These are phyloP conservation scores for Oncorhynchus gorbuscha DNA, from an alignment of 2,113 vertebrate genomes.

Conservation along the genomic window DNA sequence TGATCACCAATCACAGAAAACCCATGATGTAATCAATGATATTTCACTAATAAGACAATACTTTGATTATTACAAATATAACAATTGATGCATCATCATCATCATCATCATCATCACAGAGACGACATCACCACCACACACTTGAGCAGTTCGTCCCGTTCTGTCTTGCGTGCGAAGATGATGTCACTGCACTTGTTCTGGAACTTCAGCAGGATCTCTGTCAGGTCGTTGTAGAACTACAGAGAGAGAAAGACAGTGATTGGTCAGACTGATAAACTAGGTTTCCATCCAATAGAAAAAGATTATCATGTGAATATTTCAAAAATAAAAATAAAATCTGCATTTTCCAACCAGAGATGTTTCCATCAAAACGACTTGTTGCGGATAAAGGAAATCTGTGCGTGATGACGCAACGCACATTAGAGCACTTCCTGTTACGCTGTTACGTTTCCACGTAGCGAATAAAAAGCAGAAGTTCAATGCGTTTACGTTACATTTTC, in stretches of 20 bases:
- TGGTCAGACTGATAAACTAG: not conserved
- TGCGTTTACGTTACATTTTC: too few species aligned
- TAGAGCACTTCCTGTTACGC: too few species aligned
- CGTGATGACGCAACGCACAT: too few species aligned
- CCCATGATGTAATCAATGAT: not conserved
- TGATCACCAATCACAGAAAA: not conserved
- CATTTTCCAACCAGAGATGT: too few species aligned
- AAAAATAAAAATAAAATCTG: too few species aligned
- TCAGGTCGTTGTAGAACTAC: constrained; percentile 98
- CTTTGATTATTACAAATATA: not conserved
- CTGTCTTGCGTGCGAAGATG: constrained; percentile 96
- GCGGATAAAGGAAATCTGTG: too few species aligned
- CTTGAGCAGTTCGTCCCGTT: constrained; percentile 97
- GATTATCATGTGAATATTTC: too few species aligned
- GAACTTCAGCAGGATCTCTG: constrained; percentile 94
- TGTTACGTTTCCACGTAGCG: too few species aligned
- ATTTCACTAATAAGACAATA: not conserved
- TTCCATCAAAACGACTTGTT: too few species aligned
- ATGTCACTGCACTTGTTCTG: constrained; percentile 99
- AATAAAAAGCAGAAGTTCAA: too few species aligned
- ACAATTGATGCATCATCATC: not conserved
- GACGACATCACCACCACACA: constrained; percentile 63
- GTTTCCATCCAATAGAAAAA: too few species aligned
- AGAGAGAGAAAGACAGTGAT: constrained; percentile 1
- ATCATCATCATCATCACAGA: too few species aligned